Evolutionary conservation across 2,113 vertebrate genomes (phyloP).

Genomic region (Pandion haliaetus): DNA sequence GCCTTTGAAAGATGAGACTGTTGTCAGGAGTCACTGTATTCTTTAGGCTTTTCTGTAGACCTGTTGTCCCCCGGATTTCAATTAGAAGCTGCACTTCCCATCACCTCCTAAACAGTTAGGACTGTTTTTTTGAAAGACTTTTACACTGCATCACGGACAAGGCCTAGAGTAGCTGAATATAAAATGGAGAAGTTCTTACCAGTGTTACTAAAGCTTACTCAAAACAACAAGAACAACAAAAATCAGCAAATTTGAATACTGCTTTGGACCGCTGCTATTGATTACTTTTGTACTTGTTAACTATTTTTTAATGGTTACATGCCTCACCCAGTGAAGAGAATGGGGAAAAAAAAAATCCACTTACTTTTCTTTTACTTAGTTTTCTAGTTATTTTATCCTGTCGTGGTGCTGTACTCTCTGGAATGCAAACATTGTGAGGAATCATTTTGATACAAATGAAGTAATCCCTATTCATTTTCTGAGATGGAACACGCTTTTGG

Average conservation of each 20-base stretch:
- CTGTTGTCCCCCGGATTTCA: neutral
- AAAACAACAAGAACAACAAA: neutral
- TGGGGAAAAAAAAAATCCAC: neutral
- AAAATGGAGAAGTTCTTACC: neutral
- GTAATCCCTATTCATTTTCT: neutral
- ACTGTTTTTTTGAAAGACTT: neutral
- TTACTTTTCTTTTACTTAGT: neutral
- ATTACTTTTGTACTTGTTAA: neutral
- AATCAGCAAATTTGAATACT: neutral
- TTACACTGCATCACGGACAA: neutral
- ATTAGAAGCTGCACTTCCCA: neutral
- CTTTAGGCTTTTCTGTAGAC: neutral
- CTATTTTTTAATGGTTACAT: neutral
- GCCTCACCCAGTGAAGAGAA: neutral
- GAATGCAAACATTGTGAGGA: neutral
- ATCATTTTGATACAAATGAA: neutral
- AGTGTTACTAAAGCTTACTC: neutral
- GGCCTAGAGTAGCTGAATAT: neutral
- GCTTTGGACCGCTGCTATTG: neutral
- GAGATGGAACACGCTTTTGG: neutral
- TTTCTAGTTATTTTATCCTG: neutral
- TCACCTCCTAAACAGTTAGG: neutral
- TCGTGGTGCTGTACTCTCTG: neutral
- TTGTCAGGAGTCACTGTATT: neutral
- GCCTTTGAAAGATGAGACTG: neutral